Percentiles rank a stretch among this genome's conserved stretches.
Evolutionary conservation across 2,797 vertebrate species (phyloP).

Genomic region (Notolepis coatsorum): DNA sequence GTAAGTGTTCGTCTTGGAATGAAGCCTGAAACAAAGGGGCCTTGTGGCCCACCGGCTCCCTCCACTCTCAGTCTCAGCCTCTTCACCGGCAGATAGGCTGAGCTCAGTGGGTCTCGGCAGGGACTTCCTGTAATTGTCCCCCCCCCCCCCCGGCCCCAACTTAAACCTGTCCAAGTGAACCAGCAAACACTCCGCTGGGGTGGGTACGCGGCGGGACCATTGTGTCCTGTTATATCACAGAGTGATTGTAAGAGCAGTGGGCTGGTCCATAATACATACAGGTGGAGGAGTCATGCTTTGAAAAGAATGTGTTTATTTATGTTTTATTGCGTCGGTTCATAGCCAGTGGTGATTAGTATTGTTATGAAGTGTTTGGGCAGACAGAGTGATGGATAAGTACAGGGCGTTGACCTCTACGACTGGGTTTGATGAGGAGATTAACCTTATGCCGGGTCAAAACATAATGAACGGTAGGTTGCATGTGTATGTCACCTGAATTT

Average conservation of each 20-base stretch:
- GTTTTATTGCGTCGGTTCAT: constrained; percentile 20
- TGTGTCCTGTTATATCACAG: constrained; percentile 35
- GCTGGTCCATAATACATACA: constrained; percentile 9
- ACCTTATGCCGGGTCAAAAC: too few species aligned
- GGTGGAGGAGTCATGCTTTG: constrained; percentile 25
- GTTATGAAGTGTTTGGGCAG: neutral
- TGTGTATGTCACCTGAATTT: too few species aligned
- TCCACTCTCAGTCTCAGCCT: constrained; percentile 10
- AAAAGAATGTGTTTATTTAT: constrained; percentile 7
- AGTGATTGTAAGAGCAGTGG: constrained; percentile 3
- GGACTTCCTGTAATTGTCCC: constrained; percentile 93
- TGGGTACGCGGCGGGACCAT: constrained; percentile 17
- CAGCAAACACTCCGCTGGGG: constrained; percentile 20
- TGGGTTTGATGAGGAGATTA: neutral
- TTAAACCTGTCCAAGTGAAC: constrained; percentile 51
- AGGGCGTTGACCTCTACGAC: neutral
- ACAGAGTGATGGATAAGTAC: neutral
- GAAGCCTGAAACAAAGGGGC: constrained; percentile 8
- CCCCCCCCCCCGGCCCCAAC: too few species aligned
- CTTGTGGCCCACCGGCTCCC: neutral
- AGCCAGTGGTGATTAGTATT: constrained; percentile 1
- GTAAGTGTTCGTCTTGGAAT: constrained; percentile 40
- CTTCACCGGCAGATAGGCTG: constrained; percentile 55
- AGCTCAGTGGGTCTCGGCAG: constrained; percentile 51
- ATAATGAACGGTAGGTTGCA: neutral